phyloP scores from a whole-genome alignment of 2,888 invertebrate species.

The Nematopogon swammerdamellus region DNA sequence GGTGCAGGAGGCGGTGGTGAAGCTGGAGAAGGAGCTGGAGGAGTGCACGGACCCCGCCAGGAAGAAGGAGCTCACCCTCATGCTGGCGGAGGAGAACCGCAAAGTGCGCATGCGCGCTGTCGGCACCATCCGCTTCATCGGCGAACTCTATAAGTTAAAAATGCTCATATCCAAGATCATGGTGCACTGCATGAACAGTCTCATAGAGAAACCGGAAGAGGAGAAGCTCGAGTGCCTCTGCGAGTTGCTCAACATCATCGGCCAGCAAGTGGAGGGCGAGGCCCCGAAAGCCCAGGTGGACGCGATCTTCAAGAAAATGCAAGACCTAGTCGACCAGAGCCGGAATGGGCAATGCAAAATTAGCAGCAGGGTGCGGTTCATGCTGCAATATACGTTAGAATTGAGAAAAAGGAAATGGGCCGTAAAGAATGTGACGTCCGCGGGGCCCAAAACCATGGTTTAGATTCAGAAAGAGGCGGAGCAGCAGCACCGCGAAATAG shows the following conservation, averaged over 20 bases:
- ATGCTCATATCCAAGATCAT: slow-evolving; percentile 89
- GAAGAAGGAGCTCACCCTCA: slow-evolving; percentile 68
- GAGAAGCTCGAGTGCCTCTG: slow-evolving; percentile 93
- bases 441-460: slow-evolving; percentile 91
- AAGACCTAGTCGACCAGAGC: slow-evolving; percentile 58
- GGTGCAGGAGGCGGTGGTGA: slow-evolving; percentile 58
- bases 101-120: slow-evolving; percentile 78
- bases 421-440: slow-evolving; percentile 75
- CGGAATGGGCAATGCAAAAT: slow-evolving; percentile 57
- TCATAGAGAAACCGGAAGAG: slow-evolving; percentile 77
- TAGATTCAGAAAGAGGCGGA: slow-evolving; percentile 90
- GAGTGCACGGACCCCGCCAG: slow-evolving; percentile 55
- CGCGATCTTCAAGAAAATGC: slow-evolving; percentile 65
- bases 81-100: slow-evolving; percentile 73
- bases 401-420: slow-evolving; percentile 81
- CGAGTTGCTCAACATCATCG: slow-evolving; percentile 86
- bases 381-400: slow-evolving; percentile 91
- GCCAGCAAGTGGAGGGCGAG: slow-evolving; percentile 68
- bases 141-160: slow-evolving; percentile 88
- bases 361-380: slow-evolving; percentile 65
- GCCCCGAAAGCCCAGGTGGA: slow-evolving; percentile 44
- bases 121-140: slow-evolving; percentile 82
- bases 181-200: slow-evolving; percentile 75
- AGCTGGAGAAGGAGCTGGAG: slow-evolving; percentile 44
- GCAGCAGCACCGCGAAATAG: slow-evolving; percentile 73